phyloP scores from a whole-genome alignment of 2,797 vertebrate genomes.

The Semotilus atromaculatus region DNA sequence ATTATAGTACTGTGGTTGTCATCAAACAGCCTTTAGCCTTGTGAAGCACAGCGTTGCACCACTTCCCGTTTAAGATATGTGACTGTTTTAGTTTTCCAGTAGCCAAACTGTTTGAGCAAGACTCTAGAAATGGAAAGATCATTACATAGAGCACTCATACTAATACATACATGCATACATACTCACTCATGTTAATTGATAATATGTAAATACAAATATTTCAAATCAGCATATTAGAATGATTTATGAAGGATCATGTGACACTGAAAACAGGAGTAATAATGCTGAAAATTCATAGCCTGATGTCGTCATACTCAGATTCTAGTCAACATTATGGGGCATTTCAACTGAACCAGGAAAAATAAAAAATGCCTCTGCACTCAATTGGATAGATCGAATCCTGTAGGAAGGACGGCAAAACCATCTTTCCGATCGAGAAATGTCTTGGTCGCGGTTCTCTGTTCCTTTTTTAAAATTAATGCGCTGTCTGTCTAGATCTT shows the following conservation, averaged over 20 bases:
- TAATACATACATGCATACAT: neutral
- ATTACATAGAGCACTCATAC: neutral
- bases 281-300: too few species aligned
- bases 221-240: neutral
- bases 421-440: too few species aligned
- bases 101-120: neutral
- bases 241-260: neutral
- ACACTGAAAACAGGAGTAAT: neutral
- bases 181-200: neutral
- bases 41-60: conserved; percentile 66
- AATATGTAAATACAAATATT: neutral
- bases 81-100: conserved; percentile 34
- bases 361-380: too few species aligned
- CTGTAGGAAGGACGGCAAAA: too few species aligned
- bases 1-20: conserved; percentile 67
- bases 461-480: too few species aligned
- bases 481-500: too few species aligned
- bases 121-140: neutral
- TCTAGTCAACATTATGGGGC: too few species aligned
- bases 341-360: too few species aligned
- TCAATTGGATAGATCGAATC: too few species aligned
- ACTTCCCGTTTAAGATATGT: conserved; percentile 59
- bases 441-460: too few species aligned
- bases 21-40: conserved; percentile 69
- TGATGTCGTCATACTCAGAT: too few species aligned